A percentile compares a stretch with the other conserved stretches of the same genome.
Evolutionary conservation across 1,140 invertebrate genomes (phyloP).

Genomic region (Potamilus streckersoni): DNA sequence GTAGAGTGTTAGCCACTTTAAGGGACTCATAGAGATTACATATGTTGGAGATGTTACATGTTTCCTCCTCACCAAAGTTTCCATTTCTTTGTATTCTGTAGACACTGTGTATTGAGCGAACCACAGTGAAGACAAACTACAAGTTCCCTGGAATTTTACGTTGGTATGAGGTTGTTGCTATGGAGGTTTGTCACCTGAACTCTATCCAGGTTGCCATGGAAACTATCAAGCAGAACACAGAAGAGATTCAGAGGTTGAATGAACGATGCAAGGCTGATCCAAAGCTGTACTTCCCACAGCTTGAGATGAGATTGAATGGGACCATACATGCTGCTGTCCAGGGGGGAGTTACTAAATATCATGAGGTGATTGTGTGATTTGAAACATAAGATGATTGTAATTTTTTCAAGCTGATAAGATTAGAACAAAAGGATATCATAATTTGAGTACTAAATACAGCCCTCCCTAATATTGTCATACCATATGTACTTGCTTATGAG

Average conservation of each 20-base stretch:
- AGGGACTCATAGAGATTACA: not conserved
- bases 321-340: slow-evolving; percentile 59
- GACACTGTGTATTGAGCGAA: slow-evolving; percentile 60
- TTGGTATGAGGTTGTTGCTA: slow-evolving; percentile 59
- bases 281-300: slow-evolving; percentile 33
- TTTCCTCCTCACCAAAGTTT: not conserved
- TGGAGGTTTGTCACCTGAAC: slow-evolving; percentile 36
- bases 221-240: slow-evolving; percentile 47
- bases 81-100: slow-evolving; percentile 22
- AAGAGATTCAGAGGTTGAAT: slow-evolving; percentile 44
- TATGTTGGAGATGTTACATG: not conserved
- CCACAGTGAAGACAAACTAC: slow-evolving; percentile 50
- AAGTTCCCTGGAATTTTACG: slow-evolving; percentile 63
- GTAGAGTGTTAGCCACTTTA: not conserved
- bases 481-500: too few species aligned
- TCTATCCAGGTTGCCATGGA: slow-evolving; percentile 60
- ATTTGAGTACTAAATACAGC: not conserved
- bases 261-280: slow-evolving; percentile 33
- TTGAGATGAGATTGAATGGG: slow-evolving; percentile 84
- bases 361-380: slow-evolving; percentile 45
- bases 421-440: not conserved
- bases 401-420: not conserved
- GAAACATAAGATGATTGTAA: not conserved
- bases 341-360: slow-evolving; percentile 62
- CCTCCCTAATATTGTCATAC: not conserved